Conservation (phyloP, 1,140 invertebrate genomes). For the Helicoverpa zea region DNA sequence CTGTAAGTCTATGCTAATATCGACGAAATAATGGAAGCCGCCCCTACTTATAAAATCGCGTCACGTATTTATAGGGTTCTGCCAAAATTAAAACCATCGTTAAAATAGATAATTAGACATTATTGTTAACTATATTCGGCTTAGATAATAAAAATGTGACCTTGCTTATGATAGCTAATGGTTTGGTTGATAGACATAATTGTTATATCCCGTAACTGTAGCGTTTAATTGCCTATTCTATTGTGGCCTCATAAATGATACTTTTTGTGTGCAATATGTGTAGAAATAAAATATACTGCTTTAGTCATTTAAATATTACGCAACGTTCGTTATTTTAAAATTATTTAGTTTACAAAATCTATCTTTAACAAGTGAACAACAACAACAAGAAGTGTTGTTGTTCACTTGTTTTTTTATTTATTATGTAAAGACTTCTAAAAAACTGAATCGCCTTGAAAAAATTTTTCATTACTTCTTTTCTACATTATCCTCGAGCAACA, state of each 20-base stretch:
- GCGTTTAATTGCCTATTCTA: conserved; percentile 1
- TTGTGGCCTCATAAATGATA: conserved; percentile 1
- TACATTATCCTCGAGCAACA: too few species aligned
- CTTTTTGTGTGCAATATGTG: background rate
- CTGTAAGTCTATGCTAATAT: too few species aligned
- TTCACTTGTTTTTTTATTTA: too few species aligned
- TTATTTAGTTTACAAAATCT: too few species aligned
- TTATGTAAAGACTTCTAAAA: too few species aligned
- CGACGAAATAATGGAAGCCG: too few species aligned
- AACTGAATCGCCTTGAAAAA: too few species aligned
- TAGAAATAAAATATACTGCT: background rate
- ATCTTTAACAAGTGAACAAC: too few species aligned
- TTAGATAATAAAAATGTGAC: background rate
- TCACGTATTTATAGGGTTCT: too few species aligned
- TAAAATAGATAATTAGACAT: background rate
- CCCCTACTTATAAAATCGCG: too few species aligned
- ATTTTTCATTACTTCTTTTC: too few species aligned
- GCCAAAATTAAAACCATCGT: background rate
- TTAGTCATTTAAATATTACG: background rate
- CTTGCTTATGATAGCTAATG: conserved; percentile 8
- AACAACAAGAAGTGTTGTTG: too few species aligned
- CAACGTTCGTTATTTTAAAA: background rate
- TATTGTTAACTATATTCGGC: background rate
- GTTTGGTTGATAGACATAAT: conserved; percentile 16
- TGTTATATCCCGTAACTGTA: conserved; percentile 17